A percentile compares a stretch with the other conserved stretches of the same genome.
These are phyloP conservation scores for Abrostola tripartita DNA, from an alignment of 2,888 invertebrate genomes.

Conservation along the genomic window DNA sequence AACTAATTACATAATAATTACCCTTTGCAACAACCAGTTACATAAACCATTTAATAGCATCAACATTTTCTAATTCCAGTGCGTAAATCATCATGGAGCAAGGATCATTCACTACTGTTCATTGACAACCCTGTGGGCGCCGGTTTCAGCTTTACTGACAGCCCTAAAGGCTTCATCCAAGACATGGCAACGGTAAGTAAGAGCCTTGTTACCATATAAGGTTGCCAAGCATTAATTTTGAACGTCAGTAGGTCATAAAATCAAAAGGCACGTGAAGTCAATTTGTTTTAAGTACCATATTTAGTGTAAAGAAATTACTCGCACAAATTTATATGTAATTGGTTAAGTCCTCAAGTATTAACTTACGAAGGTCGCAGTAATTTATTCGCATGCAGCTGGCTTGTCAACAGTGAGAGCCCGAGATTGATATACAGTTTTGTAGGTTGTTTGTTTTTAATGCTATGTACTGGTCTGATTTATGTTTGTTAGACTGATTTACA, in stretches of 20 bases:
- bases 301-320: not conserved
- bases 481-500: no score
- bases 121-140: conserved; percentile 90
- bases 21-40: not conserved
- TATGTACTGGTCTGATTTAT: no score
- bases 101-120: conserved; percentile 88
- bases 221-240: not conserved
- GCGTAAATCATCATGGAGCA: conserved; percentile 86
- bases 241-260: conserved; percentile 12
- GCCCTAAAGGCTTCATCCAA: conserved; percentile 85
- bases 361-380: no score
- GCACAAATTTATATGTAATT: not conserved
- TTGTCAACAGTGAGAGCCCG: no score
- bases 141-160: conserved; percentile 89
- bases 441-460: no score
- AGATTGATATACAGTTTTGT: no score
- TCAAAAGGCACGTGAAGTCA: not conserved
- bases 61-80: conserved; percentile 65
- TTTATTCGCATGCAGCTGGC: no score
- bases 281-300: not conserved
- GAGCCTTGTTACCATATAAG: conserved; percentile 1
- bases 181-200: conserved; percentile 86
- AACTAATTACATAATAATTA: not conserved
- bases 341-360: not conserved
- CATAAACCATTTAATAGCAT: not conserved